phyloP scores from a whole-genome alignment of 2,888 invertebrate species.

The Pyrochroa serraticornis region DNA sequence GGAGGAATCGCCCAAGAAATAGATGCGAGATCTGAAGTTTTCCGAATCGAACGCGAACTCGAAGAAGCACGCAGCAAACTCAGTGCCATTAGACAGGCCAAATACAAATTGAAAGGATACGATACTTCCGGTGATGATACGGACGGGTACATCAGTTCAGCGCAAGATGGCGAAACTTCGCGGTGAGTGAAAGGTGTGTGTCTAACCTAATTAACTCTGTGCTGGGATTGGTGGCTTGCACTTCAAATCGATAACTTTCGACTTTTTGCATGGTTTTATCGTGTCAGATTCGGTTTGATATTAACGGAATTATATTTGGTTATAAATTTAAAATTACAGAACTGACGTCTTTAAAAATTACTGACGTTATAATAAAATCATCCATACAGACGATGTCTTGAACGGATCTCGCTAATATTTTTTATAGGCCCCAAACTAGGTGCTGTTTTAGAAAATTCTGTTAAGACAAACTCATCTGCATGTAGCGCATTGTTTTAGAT shows the following conservation, averaged over 20 bases:
- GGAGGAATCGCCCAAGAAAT: conserved; percentile 97
- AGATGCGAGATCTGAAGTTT: conserved; percentile 85
- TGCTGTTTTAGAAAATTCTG: no score
- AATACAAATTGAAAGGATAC: conserved; percentile 77
- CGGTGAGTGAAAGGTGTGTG: conserved; percentile 58
- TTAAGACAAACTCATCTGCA: no score
- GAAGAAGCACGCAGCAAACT: conserved; percentile 90
- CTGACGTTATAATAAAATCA: no score
- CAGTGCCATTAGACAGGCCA: conserved; percentile 90
- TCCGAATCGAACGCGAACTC: conserved; percentile 92
- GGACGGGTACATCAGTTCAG: conserved; percentile 61
- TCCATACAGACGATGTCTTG: no score
- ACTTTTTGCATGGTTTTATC: not conserved
- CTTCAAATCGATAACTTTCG: conserved; percentile 6
- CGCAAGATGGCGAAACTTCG: conserved; percentile 53
- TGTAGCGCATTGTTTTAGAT: no score
- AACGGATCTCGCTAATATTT: no score
- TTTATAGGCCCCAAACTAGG: no score
- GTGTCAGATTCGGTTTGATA: not conserved
- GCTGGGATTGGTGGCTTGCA: conserved; percentile 12
- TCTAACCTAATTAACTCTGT: conserved; percentile 48
- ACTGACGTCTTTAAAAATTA: no score
- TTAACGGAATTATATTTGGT: not conserved
- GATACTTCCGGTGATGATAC: conserved; percentile 73
- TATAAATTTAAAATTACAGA: not conserved